Evolutionary conservation across 1,140 invertebrate species (phyloP).

Genomic region (Bombus confusus): DNA sequence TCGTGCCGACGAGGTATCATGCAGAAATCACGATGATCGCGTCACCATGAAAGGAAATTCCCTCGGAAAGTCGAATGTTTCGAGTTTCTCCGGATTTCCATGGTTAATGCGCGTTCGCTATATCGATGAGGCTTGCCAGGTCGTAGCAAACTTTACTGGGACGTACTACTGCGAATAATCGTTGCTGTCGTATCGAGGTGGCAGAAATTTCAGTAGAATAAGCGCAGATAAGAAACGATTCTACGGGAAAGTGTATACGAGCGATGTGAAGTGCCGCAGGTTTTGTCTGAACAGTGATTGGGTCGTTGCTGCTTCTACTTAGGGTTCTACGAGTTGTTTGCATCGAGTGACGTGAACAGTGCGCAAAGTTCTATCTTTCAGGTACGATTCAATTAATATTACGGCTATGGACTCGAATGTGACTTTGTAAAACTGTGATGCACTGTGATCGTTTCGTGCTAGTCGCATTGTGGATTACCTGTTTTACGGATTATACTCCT

Average conservation of each 20-base stretch:
- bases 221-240: too few relatives aligned
- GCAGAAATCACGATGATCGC: slow-evolving; percentile 23
- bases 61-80: not conserved
- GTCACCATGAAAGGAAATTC: slow-evolving; percentile 42
- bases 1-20: slow-evolving; percentile 30
- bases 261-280: too few relatives aligned
- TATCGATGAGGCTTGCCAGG: not conserved
- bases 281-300: not conserved
- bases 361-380: not conserved
- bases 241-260: too few relatives aligned
- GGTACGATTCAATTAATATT: not conserved
- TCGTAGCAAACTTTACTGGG: not conserved
- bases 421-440: slow-evolving; percentile 34
- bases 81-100: not conserved
- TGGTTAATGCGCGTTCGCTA: too few relatives aligned
- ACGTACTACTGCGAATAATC: not conserved
- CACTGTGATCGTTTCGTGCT: slow-evolving; percentile 20
- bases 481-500: slow-evolving; percentile 16
- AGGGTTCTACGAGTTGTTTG: not conserved
- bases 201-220: not conserved
- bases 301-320: not conserved
- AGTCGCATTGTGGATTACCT: slow-evolving; percentile 50
- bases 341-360: slow-evolving; percentile 42
- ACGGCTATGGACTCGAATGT: slow-evolving; percentile 4
- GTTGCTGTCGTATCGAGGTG: too few relatives aligned